Conservation (phyloP, 2,797 vertebrate genomes). For the Leptodactylus fallax region DNA sequence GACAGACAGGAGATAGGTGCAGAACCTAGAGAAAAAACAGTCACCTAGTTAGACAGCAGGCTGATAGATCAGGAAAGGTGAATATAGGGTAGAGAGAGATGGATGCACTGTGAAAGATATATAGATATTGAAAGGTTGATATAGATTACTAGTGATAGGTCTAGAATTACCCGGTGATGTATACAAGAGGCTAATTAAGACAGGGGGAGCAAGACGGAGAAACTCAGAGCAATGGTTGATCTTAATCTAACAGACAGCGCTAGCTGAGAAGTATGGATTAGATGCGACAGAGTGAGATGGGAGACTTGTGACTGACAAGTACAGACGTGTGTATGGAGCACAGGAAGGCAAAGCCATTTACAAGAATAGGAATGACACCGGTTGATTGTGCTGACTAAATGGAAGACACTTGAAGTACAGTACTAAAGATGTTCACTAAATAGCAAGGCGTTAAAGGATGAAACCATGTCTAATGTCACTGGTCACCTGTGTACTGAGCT, state of each 20-base stretch:
- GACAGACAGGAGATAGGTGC: conserved; percentile 62
- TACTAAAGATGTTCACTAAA: not conserved
- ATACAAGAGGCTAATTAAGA: conserved; percentile 60
- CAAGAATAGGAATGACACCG: conserved; percentile 4
- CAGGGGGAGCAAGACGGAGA: conserved; percentile 16
- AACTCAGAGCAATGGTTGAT: conserved; percentile 57
- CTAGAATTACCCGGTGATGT: conserved; percentile 53
- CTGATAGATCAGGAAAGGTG: conserved; percentile 52
- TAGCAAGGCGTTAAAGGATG: not conserved
- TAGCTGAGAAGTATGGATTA: conserved; percentile 55
- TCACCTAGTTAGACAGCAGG: conserved; percentile 53
- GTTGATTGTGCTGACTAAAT: conserved; percentile 3
- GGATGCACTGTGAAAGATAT: conserved; percentile 36
- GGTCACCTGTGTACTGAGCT: not conserved
- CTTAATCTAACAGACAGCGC: conserved; percentile 55
- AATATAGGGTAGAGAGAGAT: not conserved
- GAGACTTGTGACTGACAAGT: conserved; percentile 40
- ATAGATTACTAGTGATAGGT: conserved; percentile 58
- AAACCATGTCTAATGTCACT: not conserved
- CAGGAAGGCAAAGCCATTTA: conserved; percentile 41
- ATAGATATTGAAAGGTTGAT: conserved; percentile 56
- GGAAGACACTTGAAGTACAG: not conserved
- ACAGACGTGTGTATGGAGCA: conserved; percentile 28
- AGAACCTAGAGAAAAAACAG: conserved; percentile 42
- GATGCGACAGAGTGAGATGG: conserved; percentile 52